Percentiles rank a stretch among this genome's conserved stretches.
Conservation (phyloP, 2,888 invertebrate genomes). For the Andricus quercusramuli region DNA sequence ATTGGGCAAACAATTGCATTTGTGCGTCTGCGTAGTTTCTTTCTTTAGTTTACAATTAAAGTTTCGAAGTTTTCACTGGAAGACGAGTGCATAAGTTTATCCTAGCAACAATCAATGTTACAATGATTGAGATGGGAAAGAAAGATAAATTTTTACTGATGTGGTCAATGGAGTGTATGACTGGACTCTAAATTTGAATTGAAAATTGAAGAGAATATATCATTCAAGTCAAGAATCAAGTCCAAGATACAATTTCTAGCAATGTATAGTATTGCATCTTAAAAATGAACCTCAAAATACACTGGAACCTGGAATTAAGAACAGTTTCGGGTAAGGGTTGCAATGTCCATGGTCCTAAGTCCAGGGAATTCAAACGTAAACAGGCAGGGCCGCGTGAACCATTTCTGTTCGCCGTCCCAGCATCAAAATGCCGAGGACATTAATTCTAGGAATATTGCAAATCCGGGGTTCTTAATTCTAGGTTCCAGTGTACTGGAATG, state of each 20-base stretch:
- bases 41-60: background rate
- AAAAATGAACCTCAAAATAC: too few species aligned
- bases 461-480: too few species aligned
- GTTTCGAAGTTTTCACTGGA: background rate
- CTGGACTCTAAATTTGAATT: background rate
- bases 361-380: too few species aligned
- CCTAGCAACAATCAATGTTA: background rate
- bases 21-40: background rate
- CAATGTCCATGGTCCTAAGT: too few species aligned
- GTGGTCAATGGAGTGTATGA: background rate
- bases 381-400: too few species aligned
- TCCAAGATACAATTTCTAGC: background rate
- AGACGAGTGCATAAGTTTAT: background rate
- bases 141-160: background rate
- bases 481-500: too few species aligned
- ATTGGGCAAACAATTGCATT: constrained; percentile 8
- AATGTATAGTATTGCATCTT: too few species aligned
- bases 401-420: too few species aligned
- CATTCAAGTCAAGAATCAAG: background rate
- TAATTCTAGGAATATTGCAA: too few species aligned
- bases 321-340: too few species aligned
- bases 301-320: too few species aligned
- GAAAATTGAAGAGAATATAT: background rate
- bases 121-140: background rate
- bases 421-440: too few species aligned